Percentiles rank a stretch among this genome's conserved stretches.
These are phyloP conservation scores for Sebastes itinus DNA, from an alignment of 2,797 vertebrate genomes.

Conservation along the genomic window DNA sequence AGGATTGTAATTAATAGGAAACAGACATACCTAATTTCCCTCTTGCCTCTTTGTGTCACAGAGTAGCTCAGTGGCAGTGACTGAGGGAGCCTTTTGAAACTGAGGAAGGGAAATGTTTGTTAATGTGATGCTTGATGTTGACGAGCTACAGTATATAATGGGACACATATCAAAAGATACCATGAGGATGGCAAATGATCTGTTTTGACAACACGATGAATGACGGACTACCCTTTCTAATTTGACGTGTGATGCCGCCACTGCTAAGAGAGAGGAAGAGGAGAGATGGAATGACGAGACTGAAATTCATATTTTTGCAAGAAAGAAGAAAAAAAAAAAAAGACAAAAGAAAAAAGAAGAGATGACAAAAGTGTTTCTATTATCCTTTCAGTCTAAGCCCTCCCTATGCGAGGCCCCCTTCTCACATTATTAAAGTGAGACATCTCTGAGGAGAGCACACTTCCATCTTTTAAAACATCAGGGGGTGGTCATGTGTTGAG, in stretches of 20 bases:
- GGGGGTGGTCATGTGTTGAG: slow-evolving; percentile 82
- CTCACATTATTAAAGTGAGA: slow-evolving; percentile 74
- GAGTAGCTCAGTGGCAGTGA: slow-evolving; percentile 76
- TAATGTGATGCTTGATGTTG: slow-evolving; percentile 80
- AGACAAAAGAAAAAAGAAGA: slow-evolving; percentile 36
- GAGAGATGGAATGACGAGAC: slow-evolving; percentile 18
- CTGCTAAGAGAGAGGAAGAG: slow-evolving; percentile 22
- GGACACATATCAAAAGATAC: slow-evolving; percentile 75
- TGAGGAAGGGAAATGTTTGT: slow-evolving; percentile 76
- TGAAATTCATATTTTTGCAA: slow-evolving; percentile 31
- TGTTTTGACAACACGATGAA: slow-evolving; percentile 73
- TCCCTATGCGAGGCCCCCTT: slow-evolving; percentile 64
- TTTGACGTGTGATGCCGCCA: slow-evolving; percentile 46
- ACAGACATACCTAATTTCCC: slow-evolving; percentile 89
- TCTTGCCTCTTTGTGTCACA: slow-evolving; percentile 85
- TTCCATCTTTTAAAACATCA: slow-evolving; percentile 80
- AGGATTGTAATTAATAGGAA: slow-evolving; percentile 90
- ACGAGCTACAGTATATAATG: slow-evolving; percentile 74
- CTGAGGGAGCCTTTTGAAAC: slow-evolving; percentile 78
- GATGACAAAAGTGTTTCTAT: slow-evolving; percentile 67
- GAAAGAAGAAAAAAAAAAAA: not conserved
- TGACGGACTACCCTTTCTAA: slow-evolving; percentile 57
- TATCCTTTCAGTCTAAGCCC: slow-evolving; percentile 67
- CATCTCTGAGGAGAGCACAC: slow-evolving; percentile 70
- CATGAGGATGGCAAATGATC: slow-evolving; percentile 66